Conservation (phyloP, 2,797 vertebrate species). For the Phataginus tricuspis region DNA sequence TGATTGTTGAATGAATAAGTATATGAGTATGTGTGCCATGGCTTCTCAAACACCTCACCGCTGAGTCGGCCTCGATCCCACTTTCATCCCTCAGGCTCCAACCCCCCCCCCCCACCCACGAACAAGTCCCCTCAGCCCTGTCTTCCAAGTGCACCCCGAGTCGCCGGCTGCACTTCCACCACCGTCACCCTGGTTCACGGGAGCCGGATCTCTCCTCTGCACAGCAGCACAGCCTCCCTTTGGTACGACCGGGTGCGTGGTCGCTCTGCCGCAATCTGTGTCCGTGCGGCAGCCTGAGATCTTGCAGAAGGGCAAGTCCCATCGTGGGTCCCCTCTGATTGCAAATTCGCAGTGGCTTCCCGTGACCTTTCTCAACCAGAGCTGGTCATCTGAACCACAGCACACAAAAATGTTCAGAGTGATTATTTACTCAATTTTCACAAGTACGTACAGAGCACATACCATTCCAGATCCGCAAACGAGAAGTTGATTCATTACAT, state of each 20-base stretch:
- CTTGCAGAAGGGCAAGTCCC: neutral
- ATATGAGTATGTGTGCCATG: neutral
- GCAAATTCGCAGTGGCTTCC: neutral
- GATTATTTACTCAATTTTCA: constrained; percentile 1
- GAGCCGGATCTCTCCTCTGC: no score
- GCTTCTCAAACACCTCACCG: neutral
- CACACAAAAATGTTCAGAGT: neutral
- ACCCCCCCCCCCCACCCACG: neutral
- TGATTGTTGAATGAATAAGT: neutral
- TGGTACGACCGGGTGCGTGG: neutral
- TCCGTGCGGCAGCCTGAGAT: neutral
- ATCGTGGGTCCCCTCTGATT: neutral
- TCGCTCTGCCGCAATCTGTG: neutral
- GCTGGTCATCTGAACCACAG: neutral
- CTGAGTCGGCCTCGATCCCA: neutral
- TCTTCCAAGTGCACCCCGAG: neutral
- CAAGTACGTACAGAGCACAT: constrained; percentile 1
- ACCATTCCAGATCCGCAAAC: neutral
- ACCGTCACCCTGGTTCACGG: no score
- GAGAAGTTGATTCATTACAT: neutral
- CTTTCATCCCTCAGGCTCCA: neutral
- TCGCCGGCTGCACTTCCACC: neutral
- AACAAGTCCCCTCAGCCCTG: neutral
- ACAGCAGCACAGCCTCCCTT: neutral
- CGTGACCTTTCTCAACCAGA: neutral